Evolutionary conservation across 2,797 vertebrate species (phyloP).

Genomic region (Danio aesculapii): DNA sequence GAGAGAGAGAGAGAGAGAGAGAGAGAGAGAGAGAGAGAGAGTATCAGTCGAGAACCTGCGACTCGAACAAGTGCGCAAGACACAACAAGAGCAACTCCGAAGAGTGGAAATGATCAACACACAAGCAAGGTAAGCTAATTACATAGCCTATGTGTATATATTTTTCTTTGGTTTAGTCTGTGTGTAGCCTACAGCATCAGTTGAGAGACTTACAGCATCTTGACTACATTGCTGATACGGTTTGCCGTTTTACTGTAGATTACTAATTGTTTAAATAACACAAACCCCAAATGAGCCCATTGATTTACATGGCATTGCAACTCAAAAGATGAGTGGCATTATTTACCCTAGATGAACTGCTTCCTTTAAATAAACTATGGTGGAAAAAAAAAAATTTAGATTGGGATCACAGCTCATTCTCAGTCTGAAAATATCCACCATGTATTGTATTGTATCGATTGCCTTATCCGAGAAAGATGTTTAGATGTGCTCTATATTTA

Average conservation of each 20-base stretch:
- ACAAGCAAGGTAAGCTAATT: constrained; percentile 50
- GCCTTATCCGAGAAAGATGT: neutral
- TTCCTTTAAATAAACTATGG: too few relatives aligned
- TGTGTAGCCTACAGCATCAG: neutral
- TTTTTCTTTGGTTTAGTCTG: neutral
- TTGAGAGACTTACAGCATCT: neutral
- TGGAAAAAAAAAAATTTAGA: too few relatives aligned
- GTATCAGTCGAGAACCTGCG: neutral
- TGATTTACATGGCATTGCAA: too few relatives aligned
- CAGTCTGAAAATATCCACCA: neutral
- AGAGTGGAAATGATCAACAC: constrained; percentile 51
- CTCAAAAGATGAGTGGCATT: too few relatives aligned
- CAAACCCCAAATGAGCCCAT: too few relatives aligned
- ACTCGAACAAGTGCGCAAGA: neutral
- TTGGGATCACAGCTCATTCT: neutral
- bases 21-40: neutral
- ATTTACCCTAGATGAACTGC: neutral
- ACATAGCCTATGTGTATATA: neutral
- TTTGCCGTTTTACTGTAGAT: neutral
- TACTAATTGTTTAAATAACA: too few relatives aligned
- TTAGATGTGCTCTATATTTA: neutral
- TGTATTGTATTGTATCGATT: neutral
- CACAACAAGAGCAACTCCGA: neutral
- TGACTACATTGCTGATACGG: neutral
- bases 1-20: neutral